Base-by-base conservation (phyloP, 2,113 vertebrate genomes). In the Mus spicilegus region DNA sequence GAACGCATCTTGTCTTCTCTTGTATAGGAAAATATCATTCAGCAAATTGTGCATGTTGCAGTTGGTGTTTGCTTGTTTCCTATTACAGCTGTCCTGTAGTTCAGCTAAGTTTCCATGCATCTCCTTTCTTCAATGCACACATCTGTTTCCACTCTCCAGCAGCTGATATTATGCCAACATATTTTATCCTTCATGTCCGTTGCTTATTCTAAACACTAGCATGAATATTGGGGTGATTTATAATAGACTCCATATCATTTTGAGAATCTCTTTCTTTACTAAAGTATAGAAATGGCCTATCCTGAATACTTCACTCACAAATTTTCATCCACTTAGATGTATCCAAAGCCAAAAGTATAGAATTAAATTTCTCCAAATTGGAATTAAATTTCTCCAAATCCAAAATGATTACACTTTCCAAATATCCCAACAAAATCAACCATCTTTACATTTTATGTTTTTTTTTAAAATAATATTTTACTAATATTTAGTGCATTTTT, bases 141-240 rank as follows among this genome's bases (percentile, higher is more conserved):
- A 93, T 95, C 80, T 96, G n/a, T 87, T 98, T 98, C 26, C 94
- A 82, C 36, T 96, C 85, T 3, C 17, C 24, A 97, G 91, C 1
- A 19, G 30, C 96, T 95, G 46, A 33, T 73, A 91, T 82, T 91
- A 46, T 85, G 49, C 69, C 78, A 87, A 70, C 1, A 94, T 91
- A 94, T 93, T 75, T 80, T 95, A 54, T 3, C 65, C 0, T 1
- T 92, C 69, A 67, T 65, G 17, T 90, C 96, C 97, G 4, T 92
- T 97, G 1, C 51, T 97, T 65, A 92, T 30, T 19, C 0, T 96
- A 86, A 87, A 98, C 77, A 67, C 16, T 88, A 2, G 9, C 26
- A 51, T 95, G 65, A 95, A 82, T 90, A 86, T 17, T 81, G 78
- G 49, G 30, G 75, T 95, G 90, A 96, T 96, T 96, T 96, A 95